Percentiles rank a stretch among this genome's conserved stretches.
phyloP scores from a whole-genome alignment of 92 coral and sea anemone genomes.

The Parazoanthus darwini region DNA sequence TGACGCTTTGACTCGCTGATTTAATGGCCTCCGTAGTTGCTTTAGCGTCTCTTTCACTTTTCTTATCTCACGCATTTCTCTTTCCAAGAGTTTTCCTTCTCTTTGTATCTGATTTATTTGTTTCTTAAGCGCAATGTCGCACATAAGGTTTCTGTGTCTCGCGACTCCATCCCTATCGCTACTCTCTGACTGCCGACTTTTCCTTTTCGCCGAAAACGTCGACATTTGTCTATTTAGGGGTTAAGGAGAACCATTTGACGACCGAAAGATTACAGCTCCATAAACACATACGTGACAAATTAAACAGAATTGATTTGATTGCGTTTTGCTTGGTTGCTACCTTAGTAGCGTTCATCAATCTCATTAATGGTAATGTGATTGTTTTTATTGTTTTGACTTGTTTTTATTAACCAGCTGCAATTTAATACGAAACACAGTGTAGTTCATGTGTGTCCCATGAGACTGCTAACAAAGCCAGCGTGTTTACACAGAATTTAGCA shows the following conservation, averaged over 20 bases:
- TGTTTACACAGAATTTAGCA: not conserved
- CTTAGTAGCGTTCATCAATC: not conserved
- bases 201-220: constrained; percentile 3
- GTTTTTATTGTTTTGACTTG: constrained; percentile 2
- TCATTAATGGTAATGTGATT: not conserved
- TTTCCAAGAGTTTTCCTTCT: constrained; percentile 73
- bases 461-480: not conserved
- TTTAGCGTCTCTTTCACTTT: constrained; percentile 76
- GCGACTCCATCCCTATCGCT: constrained; percentile 71
- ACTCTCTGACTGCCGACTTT: not conserved
- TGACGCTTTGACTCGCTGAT: constrained; percentile 38
- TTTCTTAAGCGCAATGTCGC: constrained; percentile 82
- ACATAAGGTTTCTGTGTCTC: constrained; percentile 84
- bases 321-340: not conserved
- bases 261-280: not conserved
- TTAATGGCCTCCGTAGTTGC: constrained; percentile 67
- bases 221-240: constrained; percentile 27
- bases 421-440: not conserved
- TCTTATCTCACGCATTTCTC: constrained; percentile 81
- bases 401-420: constrained; percentile 9
- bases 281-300: not conserved
- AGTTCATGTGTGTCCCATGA: not conserved
- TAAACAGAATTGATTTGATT: not conserved
- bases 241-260: not conserved
- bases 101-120: constrained; percentile 71